phyloP scores from a whole-genome alignment of 37 sponge, comb jelly and placozoan species.

The Haliclona indistincta region DNA sequence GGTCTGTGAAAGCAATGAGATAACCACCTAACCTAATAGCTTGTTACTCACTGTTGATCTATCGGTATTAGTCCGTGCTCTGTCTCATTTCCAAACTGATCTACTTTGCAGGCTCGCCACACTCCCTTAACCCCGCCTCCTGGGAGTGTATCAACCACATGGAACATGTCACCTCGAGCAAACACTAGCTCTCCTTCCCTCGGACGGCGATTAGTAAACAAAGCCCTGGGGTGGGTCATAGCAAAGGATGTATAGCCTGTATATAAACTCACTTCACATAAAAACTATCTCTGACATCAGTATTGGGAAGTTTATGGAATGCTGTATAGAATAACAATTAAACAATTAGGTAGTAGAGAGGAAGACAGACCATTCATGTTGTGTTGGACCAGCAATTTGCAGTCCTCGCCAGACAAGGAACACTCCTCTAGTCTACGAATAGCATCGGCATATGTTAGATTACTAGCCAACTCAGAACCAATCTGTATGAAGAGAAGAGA shows the following conservation, averaged over 20 bases:
- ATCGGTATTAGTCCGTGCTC: neutral
- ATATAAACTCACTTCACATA: conserved; percentile 10
- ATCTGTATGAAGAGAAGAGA: conserved; percentile 4
- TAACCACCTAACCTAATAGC: no score
- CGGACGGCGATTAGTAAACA: no score
- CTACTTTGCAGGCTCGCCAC: neutral
- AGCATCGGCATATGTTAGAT: conserved; percentile 34
- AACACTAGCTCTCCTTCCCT: conserved; percentile 28
- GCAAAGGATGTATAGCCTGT: neutral
- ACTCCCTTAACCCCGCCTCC: neutral
- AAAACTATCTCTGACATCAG: conserved; percentile 31
- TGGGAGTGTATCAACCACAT: conserved; percentile 36
- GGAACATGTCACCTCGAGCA: conserved; percentile 35
- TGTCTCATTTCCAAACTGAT: neutral
- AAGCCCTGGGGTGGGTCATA: no score
- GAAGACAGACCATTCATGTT: conserved; percentile 12
- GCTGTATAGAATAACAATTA: neutral
- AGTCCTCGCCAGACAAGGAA: neutral
- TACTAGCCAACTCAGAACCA: neutral
- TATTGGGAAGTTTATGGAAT: neutral
- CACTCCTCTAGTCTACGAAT: conserved; percentile 3
- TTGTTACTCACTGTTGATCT: no score
- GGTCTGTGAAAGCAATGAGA: no score
- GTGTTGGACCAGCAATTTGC: neutral
- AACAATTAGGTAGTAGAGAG: neutral